Evolutionary conservation across 2,113 vertebrate genomes (phyloP).

Genomic region (Microtus ochrogaster): DNA sequence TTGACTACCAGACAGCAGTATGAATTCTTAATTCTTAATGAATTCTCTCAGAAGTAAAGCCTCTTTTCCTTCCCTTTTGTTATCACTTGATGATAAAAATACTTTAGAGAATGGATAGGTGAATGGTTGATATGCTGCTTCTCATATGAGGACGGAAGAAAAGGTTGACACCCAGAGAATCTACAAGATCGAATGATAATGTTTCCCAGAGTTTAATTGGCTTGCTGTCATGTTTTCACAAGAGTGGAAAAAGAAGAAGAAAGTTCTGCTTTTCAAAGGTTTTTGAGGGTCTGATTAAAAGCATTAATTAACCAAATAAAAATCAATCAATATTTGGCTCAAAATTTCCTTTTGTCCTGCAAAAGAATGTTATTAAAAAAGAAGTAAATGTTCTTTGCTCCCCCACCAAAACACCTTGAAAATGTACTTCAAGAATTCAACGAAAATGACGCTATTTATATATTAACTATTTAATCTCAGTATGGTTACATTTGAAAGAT

Average conservation of each 20-base stretch:
- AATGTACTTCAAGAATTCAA: conserved; percentile 32
- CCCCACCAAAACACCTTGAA: neutral
- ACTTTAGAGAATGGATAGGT: neutral
- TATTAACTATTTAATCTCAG: neutral
- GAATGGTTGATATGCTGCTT: neutral
- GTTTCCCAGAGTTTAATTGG: conserved; percentile 10
- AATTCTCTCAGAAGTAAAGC: neutral
- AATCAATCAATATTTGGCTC: neutral
- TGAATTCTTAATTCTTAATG: neutral
- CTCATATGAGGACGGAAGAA: conserved; percentile 31
- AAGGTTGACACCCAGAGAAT: conserved; percentile 1
- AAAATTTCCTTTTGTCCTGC: conserved; percentile 1
- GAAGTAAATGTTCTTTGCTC: conserved; percentile 23
- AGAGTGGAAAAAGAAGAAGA: neutral
- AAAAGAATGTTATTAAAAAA: conserved; percentile 5
- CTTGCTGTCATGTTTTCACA: conserved; percentile 32
- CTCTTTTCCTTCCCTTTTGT: neutral
- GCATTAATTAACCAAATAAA: conserved; percentile 61
- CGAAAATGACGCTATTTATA: conserved; percentile 20
- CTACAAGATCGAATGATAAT: conserved; percentile 34
- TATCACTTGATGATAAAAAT: neutral
- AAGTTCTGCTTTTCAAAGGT: conserved; percentile 49
- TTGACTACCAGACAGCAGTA: neutral
- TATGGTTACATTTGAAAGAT: conserved; percentile 26
- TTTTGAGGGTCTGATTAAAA: conserved; percentile 64